Evolutionary conservation across 2,888 invertebrate species (phyloP).

Genomic region (Orchestes rusci): DNA sequence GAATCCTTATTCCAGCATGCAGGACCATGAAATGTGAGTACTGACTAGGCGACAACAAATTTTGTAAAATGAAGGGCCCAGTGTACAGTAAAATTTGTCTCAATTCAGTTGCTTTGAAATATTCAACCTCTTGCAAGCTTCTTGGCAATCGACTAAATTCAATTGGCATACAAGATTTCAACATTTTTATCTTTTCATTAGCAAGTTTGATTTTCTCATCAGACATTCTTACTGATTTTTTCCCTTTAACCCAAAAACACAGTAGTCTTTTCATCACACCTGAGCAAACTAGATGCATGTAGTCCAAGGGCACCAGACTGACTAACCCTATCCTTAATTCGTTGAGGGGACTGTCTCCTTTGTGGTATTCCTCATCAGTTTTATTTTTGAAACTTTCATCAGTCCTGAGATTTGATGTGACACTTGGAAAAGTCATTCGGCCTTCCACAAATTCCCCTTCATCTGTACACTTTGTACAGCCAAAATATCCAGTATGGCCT

Average conservation of each 20-base stretch:
- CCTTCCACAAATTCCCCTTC: constrained; percentile 2
- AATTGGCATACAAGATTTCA: not conserved
- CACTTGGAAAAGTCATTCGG: too few relatives aligned
- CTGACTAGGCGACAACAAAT: not conserved
- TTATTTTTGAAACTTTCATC: not conserved
- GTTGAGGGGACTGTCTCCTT: not conserved
- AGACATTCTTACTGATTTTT: not conserved
- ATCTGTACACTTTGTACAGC: not conserved
- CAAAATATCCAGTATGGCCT: constrained; percentile 1
- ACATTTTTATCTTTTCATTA: not conserved
- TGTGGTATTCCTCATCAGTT: constrained; percentile 1
- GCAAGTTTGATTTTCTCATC: not conserved
- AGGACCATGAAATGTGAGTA: constrained; percentile 4
- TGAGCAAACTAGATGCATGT: constrained; percentile 7
- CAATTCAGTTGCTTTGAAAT: too few relatives aligned
- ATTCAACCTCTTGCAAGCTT: constrained; percentile 7
- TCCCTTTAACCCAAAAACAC: not conserved
- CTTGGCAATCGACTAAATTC: constrained; percentile 8
- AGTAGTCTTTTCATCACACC: constrained; percentile 5
- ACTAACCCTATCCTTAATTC: constrained; percentile 4
- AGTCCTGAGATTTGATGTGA: not conserved
- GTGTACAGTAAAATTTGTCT: constrained; percentile 5
- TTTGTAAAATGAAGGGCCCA: constrained; percentile 4
- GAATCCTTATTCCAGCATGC: constrained; percentile 2
- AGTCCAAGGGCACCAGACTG: not conserved